Percentiles rank a stretch among this genome's conserved stretches.
Evolutionary conservation across 2,113 vertebrate species (phyloP).

Genomic region (Gnathonemus echidnorhynchus): DNA sequence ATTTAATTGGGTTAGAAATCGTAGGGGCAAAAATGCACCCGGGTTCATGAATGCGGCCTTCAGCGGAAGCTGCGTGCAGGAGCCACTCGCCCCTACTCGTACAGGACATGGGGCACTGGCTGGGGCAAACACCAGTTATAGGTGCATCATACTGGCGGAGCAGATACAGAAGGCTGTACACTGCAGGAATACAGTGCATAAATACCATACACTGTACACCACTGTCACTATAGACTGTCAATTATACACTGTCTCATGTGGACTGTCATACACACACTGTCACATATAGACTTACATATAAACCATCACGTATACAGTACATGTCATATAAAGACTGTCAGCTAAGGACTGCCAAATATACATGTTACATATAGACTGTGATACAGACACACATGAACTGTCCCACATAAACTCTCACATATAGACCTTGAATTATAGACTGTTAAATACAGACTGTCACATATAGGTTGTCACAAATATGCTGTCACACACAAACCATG

Average conservation of each 20-base stretch:
- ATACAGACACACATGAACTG: not conserved
- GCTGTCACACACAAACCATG: not conserved
- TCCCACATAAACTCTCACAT: not conserved
- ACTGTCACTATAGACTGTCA: not conserved
- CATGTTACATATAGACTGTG: not conserved
- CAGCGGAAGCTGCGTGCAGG: not conserved
- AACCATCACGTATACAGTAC: not conserved
- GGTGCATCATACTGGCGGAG: not conserved
- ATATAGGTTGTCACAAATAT: not conserved
- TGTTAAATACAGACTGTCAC: not conserved
- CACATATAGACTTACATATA: not conserved
- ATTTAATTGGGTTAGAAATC: conserved; percentile 45
- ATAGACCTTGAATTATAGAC: not conserved
- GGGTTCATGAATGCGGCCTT: not conserved
- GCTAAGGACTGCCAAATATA: not conserved
- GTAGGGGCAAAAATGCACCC: not conserved
- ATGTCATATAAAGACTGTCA: not conserved
- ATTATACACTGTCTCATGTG: not conserved
- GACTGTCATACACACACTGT: not conserved
- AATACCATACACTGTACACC: not conserved
- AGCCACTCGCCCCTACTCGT: not conserved
- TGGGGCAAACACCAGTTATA: not conserved
- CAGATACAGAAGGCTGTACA: not conserved
- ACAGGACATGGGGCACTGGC: not conserved
- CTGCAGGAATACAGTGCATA: not conserved